Conservation (phyloP, 2,888 invertebrate genomes). For the Drosophila paramelanica region DNA sequence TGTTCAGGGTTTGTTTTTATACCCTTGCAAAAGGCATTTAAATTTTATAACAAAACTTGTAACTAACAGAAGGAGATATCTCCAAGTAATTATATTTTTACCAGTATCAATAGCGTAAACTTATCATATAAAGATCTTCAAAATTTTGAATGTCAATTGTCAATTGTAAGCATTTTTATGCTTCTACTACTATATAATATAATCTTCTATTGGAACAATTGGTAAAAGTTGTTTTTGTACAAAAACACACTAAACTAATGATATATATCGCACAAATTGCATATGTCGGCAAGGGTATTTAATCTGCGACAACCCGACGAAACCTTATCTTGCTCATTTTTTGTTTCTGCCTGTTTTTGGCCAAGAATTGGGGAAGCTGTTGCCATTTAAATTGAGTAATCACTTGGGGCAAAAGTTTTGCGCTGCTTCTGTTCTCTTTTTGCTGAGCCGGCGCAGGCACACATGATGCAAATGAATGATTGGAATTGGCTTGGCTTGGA, state of each 20-base stretch:
- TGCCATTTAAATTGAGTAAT: conserved; percentile 81
- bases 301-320: neutral
- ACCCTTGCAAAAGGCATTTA: neutral
- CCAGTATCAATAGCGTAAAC: no score
- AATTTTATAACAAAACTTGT: neutral
- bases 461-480: conserved; percentile 60
- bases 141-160: no score
- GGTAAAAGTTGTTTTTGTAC: no score
- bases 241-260: no score
- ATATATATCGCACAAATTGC: neutral
- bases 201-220: no score
- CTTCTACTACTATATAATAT: no score
- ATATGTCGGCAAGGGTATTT: neutral
- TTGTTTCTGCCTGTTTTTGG: conserved; percentile 22
- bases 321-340: neutral
- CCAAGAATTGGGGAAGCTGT: conserved; percentile 19
- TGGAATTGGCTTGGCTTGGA: conserved; percentile 29
- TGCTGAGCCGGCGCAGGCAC: conserved; percentile 27
- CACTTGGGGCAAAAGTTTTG: conserved; percentile 69
- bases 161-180: no score
- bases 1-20: conserved; percentile 35
- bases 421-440: conserved; percentile 4
- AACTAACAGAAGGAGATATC: neutral
- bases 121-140: no score
- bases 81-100: neutral